phyloP scores from a whole-genome alignment of 2,888 invertebrate genomes.

The Epirrhoe tristata region DNA sequence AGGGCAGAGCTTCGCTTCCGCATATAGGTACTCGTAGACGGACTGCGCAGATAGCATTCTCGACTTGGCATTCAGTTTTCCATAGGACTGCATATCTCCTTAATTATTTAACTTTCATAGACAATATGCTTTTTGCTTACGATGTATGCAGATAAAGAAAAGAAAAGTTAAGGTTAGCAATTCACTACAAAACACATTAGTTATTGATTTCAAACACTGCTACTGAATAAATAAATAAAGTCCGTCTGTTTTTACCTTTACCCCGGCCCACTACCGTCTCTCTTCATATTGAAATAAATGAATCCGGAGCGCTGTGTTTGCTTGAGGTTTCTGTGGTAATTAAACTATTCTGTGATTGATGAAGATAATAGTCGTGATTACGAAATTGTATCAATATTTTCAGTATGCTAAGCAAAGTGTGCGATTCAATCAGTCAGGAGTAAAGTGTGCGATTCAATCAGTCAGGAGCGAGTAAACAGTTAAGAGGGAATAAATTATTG shows the following conservation, averaged over 20 bases:
- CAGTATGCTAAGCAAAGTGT: neutral
- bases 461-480: neutral
- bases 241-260: conserved; percentile 15
- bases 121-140: neutral
- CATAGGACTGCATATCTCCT: too few species aligned
- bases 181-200: neutral
- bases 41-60: conserved; percentile 12
- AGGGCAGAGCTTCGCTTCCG: conserved; percentile 11
- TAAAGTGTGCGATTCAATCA: conserved; percentile 6
- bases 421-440: conserved; percentile 1
- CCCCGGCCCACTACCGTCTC: conserved; percentile 4
- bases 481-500: neutral
- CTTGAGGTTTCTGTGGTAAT: conserved; percentile 29
- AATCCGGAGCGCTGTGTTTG: conserved; percentile 36
- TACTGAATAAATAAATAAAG: neutral
- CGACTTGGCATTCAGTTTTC: too few species aligned
- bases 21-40: conserved; percentile 18
- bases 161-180: neutral
- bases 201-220: neutral
- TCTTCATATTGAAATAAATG: conserved; percentile 51
- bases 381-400: conserved; percentile 4
- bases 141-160: neutral
- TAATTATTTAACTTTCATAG: neutral
- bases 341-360: conserved; percentile 24
- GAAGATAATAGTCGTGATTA: conserved; percentile 7